Evolutionary conservation across 2,113 vertebrate species (phyloP).

Genomic region (Scortum barcoo): DNA sequence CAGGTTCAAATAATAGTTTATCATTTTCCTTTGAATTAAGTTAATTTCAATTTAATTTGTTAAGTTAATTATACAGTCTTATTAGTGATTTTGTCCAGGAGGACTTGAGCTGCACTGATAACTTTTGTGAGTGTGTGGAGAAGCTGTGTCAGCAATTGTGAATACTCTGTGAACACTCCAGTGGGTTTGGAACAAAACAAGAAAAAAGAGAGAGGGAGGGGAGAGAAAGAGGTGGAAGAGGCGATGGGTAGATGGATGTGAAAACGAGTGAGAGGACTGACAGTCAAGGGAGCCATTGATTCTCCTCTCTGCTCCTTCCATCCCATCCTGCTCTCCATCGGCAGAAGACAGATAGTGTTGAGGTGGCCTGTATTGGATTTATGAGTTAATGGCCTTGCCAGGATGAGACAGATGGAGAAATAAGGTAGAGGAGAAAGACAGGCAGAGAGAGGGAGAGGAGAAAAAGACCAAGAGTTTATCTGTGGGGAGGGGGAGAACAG

Average conservation of each 20-base stretch:
- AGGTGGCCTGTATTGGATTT: constrained; percentile 82
- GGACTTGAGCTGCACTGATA: background rate
- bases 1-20: background rate
- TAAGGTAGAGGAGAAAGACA: constrained; percentile 70
- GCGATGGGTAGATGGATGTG: constrained; percentile 77
- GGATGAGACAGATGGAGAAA: constrained; percentile 79
- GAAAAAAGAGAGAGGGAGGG: background rate
- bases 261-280: constrained; percentile 77
- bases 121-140: constrained; percentile 11
- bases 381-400: constrained; percentile 80
- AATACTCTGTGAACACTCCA: constrained; percentile 17
- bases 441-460: constrained; percentile 21
- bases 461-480: constrained; percentile 33
- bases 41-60: too few relatives aligned
- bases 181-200: constrained; percentile 54
- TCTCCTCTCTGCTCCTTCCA: constrained; percentile 63
- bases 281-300: constrained; percentile 77
- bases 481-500: constrained; percentile 36
- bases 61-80: too few relatives aligned
- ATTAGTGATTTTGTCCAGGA: background rate
- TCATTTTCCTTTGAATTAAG: background rate
- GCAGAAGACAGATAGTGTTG: constrained; percentile 84
- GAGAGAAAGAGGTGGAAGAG: constrained; percentile 13
- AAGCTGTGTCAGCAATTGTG: constrained; percentile 57
- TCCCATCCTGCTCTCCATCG: constrained; percentile 67